These are phyloP conservation scores for Takifugu bimaculatus DNA, from an alignment of 2,113 vertebrate species.

Conservation along the genomic window DNA sequence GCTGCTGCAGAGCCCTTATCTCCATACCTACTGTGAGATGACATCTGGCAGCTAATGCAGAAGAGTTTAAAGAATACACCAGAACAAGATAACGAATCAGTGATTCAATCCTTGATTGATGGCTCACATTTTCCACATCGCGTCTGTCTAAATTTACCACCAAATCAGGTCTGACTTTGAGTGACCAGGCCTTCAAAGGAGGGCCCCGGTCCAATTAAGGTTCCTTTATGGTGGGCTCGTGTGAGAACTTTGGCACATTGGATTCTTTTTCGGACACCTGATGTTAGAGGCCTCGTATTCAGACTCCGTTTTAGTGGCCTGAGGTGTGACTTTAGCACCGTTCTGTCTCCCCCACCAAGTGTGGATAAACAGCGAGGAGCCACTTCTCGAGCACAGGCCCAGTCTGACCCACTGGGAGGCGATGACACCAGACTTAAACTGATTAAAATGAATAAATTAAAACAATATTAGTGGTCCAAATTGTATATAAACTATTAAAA, in stretches of 20 bases:
- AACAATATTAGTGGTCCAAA: too few relatives aligned
- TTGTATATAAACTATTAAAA: too few relatives aligned
- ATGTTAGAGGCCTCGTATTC: constrained; percentile 48
- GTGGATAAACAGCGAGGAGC: constrained; percentile 63
- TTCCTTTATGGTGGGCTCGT: constrained; percentile 43
- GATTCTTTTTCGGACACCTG: constrained; percentile 57
- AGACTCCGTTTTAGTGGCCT: constrained; percentile 58
- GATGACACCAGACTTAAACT: neutral
- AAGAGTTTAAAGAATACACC: too few relatives aligned
- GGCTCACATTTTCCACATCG: too few relatives aligned
- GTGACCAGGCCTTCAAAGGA: constrained; percentile 65
- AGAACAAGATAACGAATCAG: too few relatives aligned
- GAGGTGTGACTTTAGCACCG: constrained; percentile 74
- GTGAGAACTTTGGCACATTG: constrained; percentile 67
- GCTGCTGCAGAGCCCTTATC: constrained; percentile 18
- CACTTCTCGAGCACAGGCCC: constrained; percentile 22
- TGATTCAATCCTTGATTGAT: too few relatives aligned
- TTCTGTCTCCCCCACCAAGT: constrained; percentile 47
- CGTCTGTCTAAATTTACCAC: too few relatives aligned
- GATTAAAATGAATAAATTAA: too few relatives aligned
- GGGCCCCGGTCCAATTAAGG: constrained; percentile 41
- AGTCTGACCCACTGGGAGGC: constrained; percentile 35
- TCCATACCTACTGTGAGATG: neutral
- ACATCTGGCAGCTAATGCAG: neutral
- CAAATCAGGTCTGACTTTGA: constrained; percentile 19